Conservation (phyloP, 2,888 invertebrate species). For the Ophion obscuratus region DNA sequence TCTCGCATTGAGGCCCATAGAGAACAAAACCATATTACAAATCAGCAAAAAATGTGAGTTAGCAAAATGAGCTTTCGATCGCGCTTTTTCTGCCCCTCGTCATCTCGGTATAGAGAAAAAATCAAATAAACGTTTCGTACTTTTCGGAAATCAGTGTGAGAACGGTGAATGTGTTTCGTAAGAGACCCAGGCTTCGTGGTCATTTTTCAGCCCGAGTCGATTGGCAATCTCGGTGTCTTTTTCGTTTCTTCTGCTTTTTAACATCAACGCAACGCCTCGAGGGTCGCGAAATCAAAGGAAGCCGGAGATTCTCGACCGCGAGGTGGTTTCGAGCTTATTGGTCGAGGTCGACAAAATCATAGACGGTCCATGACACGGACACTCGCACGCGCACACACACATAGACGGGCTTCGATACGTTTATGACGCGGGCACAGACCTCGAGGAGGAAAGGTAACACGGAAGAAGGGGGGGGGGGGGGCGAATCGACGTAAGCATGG, state of each 20-base stretch:
- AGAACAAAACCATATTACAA: too few species aligned
- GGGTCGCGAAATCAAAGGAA: conserved; percentile 26
- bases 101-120: too few species aligned
- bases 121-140: neutral
- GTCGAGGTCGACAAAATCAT: conserved; percentile 50
- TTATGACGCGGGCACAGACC: conserved; percentile 58
- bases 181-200: neutral
- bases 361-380: conserved; percentile 28
- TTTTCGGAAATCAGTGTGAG: neutral
- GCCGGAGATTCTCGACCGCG: conserved; percentile 7
- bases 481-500: conserved; percentile 49
- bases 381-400: conserved; percentile 2
- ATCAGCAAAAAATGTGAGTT: too few species aligned
- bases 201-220: too few species aligned
- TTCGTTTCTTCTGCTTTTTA: neutral
- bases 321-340: conserved; percentile 38
- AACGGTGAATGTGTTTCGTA: neutral
- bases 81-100: too few species aligned
- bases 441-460: conserved; percentile 63
- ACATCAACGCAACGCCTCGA: conserved; percentile 22
- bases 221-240: neutral
- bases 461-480: conserved; percentile 60
- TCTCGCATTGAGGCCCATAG: too few species aligned
- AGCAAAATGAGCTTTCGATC: too few species aligned
- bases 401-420: conserved; percentile 7